Evolutionary conservation across 2,113 vertebrate genomes (phyloP), one percentile per base, ranked within the genome.

Genomic region (Sphyrna mokarran): DNA sequence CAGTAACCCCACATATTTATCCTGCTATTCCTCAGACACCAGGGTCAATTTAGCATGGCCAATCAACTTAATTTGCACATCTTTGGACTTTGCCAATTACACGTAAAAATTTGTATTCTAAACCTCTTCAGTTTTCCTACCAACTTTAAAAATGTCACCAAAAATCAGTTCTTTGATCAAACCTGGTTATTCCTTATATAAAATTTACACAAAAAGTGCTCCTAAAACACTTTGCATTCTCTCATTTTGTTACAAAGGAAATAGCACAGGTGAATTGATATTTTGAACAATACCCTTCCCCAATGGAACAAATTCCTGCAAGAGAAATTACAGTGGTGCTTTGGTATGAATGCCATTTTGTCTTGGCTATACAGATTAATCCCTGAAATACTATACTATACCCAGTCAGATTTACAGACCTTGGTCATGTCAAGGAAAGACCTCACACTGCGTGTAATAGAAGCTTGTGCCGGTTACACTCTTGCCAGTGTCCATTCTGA

Each of bases 331-430:
- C 68, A 43, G 68, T 72, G 63, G n/a, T 13, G 40, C 37, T 48
- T 11, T 95, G 93, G 68, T 95, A 95, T 93, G 89, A 66, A 93
- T 70, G 93, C 68, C 68, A 70, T 95, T 70, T 70, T 43, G 68
- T 95, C 63, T 48, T 70, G 37, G 93, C 37, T 43, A 23, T 40
- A 95, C 40, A 33, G 40, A 95, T 91, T 78, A 95, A n/a, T 29
- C 14, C 16, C 58, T 95, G 96, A 96, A 96, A 96, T 96, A 96
- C 96, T 96, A 96, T 96, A 94, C 95, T 95, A 96, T 96, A 96
- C 96, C 93, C 96, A 97, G 96, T 95, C 58, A 96, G 97, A 97
- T 97, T 96, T 95, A 96, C 96, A 96, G 96, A 96, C 13, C 58
- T 96, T 95, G 58, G 40, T 58, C 94, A 96, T 85, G 96, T 96